Base-by-base conservation (phyloP, 2,888 invertebrate genomes). In the Yponomeuta cagnagella region DNA sequence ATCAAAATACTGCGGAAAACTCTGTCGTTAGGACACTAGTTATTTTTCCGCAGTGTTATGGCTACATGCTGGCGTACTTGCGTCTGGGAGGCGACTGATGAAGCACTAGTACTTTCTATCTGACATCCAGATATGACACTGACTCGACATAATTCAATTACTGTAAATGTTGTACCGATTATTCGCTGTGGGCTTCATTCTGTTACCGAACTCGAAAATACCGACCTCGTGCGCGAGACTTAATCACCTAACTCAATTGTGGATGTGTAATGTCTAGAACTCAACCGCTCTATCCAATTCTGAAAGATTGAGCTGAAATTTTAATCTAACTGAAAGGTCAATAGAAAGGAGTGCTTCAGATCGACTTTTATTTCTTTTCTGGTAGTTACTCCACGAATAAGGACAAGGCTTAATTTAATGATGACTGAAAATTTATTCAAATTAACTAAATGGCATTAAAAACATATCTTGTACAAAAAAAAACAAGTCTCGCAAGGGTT, bases 141-240 rank as follows among this genome's bases (percentile, higher is more conserved):
- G 37, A 31, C 65, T 70, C 12, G 30, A 63, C 43, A 31, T 71
- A 68, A 71, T 71, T 71, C 10, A 71, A 71, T 71, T 71, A 71
- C 71, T 23, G 70, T 37, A 33, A 70, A 33, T 70, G 52, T 23
- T 58, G 63, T 70, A 63, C 63, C 70, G 9, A 76, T 77, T 79
- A 81, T 77, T 76, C 75, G 12, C 15, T 74, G 75, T 79, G 80
- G 84, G 85, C 86, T 87, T 87, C 85, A 74, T 76, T 75, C 76
- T 75, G 77, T 77, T 77, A 23, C 23, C 23, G 23, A 23, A 23
- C 23, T 23, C 23, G 76, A 68, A 71, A 70, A 69, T 71, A 70
- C 65, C 33, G 12, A 30, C 65, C 33, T 33, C 67, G 67, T 43
- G 15, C 65, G 31, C 9, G 52, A 68, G 30, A 31, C 15, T 31